Conservation (phyloP, 1,140 invertebrate species). For the Bombus confusus region DNA sequence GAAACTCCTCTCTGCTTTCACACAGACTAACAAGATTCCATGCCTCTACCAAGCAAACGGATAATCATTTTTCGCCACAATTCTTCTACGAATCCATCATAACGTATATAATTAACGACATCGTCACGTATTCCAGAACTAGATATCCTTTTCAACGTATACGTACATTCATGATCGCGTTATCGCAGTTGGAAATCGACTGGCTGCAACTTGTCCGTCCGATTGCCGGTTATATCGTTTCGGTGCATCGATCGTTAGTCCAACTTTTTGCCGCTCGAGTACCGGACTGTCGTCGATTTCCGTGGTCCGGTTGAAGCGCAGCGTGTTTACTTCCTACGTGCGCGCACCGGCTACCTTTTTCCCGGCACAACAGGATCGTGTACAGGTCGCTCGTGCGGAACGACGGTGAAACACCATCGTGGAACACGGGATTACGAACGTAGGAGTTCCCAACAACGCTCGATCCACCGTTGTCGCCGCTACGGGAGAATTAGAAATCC, state of each 20-base stretch:
- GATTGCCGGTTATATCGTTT: slow-evolving; percentile 23
- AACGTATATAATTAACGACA: no score
- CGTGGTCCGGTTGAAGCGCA: slow-evolving; percentile 36
- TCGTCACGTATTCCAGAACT: not conserved
- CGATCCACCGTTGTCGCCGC: slow-evolving; percentile 9
- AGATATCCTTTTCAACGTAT: not conserved
- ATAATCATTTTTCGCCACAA: not conserved
- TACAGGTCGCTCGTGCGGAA: slow-evolving; percentile 57
- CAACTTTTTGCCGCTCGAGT: slow-evolving; percentile 10
- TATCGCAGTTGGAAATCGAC: slow-evolving; percentile 19
- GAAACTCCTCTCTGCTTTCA: not conserved
- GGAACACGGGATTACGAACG: slow-evolving; percentile 47
- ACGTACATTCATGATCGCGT: not conserved
- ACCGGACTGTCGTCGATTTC: slow-evolving; percentile 38
- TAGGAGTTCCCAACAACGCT: slow-evolving; percentile 39
- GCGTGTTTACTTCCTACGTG: slow-evolving; percentile 59
- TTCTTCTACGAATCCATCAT: not conserved
- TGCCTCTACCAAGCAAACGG: not conserved
- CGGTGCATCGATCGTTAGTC: slow-evolving; percentile 31
- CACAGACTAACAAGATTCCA: not conserved
- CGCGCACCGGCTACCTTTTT: slow-evolving; percentile 35
- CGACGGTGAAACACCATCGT: slow-evolving; percentile 54
- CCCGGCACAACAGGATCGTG: slow-evolving; percentile 43
- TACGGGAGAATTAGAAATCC: slow-evolving; percentile 38
- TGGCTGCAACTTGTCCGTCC: not conserved